Evolutionary conservation across 23 tunicate genomes (phyloP).

Genomic region (Pegea sp.): DNA sequence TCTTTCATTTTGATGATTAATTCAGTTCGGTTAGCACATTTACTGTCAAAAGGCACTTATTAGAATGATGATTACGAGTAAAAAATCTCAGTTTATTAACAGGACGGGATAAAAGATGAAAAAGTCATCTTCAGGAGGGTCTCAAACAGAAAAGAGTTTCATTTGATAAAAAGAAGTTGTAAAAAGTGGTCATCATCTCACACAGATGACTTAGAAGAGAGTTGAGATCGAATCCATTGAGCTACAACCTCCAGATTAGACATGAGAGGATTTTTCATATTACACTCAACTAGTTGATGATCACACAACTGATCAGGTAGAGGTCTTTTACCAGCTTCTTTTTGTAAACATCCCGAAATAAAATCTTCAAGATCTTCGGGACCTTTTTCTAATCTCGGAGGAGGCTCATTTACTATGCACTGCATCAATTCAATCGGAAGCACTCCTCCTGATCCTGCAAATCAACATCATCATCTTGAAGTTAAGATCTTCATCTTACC

Average conservation of each 20-base stretch:
- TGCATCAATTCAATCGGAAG: conserved; percentile 89
- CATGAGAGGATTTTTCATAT: conserved; percentile 1
- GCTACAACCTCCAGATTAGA: conserved; percentile 17
- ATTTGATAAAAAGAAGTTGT: neutral
- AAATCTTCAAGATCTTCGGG: conserved; percentile 25
- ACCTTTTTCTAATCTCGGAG: conserved; percentile 30
- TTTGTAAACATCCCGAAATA: conserved; percentile 49
- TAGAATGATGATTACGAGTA: too few relatives aligned
- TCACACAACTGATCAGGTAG: conserved; percentile 41
- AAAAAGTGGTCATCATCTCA: neutral
- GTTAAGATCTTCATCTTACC: conserved; percentile 6
- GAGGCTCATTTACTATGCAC: conserved; percentile 70
- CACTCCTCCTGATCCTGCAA: conserved; percentile 53
- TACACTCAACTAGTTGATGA: conserved; percentile 21
- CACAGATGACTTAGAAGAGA: neutral
- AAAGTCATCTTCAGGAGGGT: too few relatives aligned
- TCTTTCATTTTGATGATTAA: too few relatives aligned
- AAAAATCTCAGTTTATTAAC: too few relatives aligned
- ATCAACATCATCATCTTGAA: neutral
- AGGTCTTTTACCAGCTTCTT: conserved; percentile 42
- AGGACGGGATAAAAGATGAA: too few relatives aligned
- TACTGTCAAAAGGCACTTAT: too few relatives aligned
- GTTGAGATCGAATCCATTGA: conserved; percentile 9
- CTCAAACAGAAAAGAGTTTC: neutral
- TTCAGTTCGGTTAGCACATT: too few relatives aligned